Evolutionary conservation across 1,140 invertebrate species (phyloP), one percentile per base, ranked within the genome.

Genomic region (Platyscapa corneri): DNA sequence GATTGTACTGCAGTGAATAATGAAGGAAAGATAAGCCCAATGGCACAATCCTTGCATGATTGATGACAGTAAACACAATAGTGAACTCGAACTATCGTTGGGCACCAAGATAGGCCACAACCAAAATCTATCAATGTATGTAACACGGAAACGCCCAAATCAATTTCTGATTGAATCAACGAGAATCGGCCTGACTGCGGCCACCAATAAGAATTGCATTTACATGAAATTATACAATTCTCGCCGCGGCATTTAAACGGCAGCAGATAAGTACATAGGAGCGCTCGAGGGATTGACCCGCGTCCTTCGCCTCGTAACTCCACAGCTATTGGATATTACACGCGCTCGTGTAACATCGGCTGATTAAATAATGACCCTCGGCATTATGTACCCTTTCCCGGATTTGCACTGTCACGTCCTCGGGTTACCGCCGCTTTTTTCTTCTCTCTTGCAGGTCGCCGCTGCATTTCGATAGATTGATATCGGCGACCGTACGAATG

Each of bases 381-480:
- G 75, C 30, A 30, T 42, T 74, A 39, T 74, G 20, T 64, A 53
- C 53, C 65, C 70, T 80, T 85, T 79, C 65, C 83, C 83, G 83
- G 83, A 80, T 80, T 84, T 84, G 83, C 83, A 42, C 49, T 39
- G 65, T 85, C 83, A 85, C 67, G 83, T 85, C 77, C 83, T 80
- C 77, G 76, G 42, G 72, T 3, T 20, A 37, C 67, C 12, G 39
- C 39, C n/a, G 18, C 12, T n/a, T 79, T 42, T 37, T 42, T 30
- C 30, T 12, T 65, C 77, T 32, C 39, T 53, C n/a, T 77, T 37
- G 56, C 14, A 64, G 60, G 60, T 67, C 49, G 81, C 46, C 27
- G 34, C 60, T 82, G 80, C 46, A 74, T 65, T 60, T 82, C 34
- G 81, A 82, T 82, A 83, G 67, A 83, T 75, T 16, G 18, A 32